Conservation (phyloP, 2,113 vertebrate species). For the Leucopsar rothschildi region DNA sequence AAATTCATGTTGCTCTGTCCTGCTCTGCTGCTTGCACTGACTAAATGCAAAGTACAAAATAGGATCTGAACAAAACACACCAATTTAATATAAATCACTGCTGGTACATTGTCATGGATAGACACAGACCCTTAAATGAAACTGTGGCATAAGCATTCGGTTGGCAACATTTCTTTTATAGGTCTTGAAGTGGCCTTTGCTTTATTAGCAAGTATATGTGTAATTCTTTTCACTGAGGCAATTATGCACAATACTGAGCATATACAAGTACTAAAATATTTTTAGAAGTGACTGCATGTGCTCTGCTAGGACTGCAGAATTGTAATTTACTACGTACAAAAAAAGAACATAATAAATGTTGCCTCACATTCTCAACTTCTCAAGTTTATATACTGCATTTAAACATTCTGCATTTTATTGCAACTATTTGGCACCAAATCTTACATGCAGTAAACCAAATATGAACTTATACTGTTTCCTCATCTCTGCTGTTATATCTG, state of each 20-base stretch:
- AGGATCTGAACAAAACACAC: not conserved
- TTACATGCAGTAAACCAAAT: not conserved
- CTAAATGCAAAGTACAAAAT: not conserved
- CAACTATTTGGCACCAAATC: not conserved
- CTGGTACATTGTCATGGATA: not conserved
- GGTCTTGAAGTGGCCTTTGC: not conserved
- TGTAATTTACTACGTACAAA: not conserved
- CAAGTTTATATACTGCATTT: not conserved
- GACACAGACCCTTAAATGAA: not conserved
- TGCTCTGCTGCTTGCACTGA: not conserved
- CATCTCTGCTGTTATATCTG: not conserved
- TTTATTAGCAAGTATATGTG: not conserved
- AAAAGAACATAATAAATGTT: not conserved
- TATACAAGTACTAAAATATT: not conserved
- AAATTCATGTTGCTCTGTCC: not conserved
- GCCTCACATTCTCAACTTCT: not conserved
- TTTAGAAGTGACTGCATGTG: not conserved
- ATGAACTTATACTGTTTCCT: not conserved
- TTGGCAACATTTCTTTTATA: not conserved
- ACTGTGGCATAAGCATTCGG: fast-evolving
- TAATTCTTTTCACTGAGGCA: not conserved
- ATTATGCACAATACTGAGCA: not conserved
- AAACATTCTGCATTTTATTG: conserved; percentile 8
- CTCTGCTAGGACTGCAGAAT: not conserved
- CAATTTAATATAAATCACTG: not conserved